phyloP scores from a whole-genome alignment of 2,888 invertebrate species.

The Caenorhabditis macrosperma region DNA sequence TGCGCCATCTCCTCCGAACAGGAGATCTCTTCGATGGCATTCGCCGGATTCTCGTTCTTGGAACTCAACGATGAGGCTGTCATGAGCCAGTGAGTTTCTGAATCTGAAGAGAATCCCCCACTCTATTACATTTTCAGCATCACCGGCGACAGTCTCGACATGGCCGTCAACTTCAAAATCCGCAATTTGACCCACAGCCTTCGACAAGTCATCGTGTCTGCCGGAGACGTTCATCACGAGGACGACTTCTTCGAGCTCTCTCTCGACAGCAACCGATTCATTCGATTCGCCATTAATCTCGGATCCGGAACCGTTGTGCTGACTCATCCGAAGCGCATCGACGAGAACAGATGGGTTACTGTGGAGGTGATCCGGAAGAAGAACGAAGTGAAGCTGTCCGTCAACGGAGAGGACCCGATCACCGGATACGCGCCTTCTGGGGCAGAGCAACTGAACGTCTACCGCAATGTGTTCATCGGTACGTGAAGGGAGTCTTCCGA shows the following conservation, averaged over 20 bases:
- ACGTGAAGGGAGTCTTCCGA: neutral
- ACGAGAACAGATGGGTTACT: slow-evolving; percentile 61
- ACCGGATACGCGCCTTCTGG: slow-evolving; percentile 61
- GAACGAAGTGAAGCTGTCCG: slow-evolving; percentile 56
- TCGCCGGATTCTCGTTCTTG: slow-evolving; percentile 62
- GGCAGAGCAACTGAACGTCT: slow-evolving; percentile 70
- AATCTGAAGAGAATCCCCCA: neutral
- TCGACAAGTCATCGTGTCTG: slow-evolving; percentile 53
- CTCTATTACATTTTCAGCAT: slow-evolving; percentile 52
- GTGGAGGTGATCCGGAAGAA: slow-evolving; percentile 58
- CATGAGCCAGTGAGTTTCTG: slow-evolving; percentile 67
- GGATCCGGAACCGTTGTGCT: slow-evolving; percentile 65
- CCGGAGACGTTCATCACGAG: slow-evolving; percentile 56
- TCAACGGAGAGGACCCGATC: slow-evolving; percentile 66
- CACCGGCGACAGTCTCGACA: slow-evolving; percentile 60
- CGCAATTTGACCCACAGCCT: slow-evolving; percentile 42
- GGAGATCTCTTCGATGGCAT: slow-evolving; percentile 61
- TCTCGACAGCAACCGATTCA: slow-evolving; percentile 39
- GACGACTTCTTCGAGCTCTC: slow-evolving; percentile 64
- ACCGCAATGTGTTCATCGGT: slow-evolving; percentile 67
- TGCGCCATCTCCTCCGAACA: slow-evolving; percentile 23
- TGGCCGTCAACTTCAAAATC: slow-evolving; percentile 62
- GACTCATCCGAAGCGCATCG: slow-evolving; percentile 62
- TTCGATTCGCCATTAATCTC: slow-evolving; percentile 63
- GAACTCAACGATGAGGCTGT: slow-evolving; percentile 61